phyloP scores from a whole-genome alignment of 2,113 vertebrate species.

The Uria aalge region DNA sequence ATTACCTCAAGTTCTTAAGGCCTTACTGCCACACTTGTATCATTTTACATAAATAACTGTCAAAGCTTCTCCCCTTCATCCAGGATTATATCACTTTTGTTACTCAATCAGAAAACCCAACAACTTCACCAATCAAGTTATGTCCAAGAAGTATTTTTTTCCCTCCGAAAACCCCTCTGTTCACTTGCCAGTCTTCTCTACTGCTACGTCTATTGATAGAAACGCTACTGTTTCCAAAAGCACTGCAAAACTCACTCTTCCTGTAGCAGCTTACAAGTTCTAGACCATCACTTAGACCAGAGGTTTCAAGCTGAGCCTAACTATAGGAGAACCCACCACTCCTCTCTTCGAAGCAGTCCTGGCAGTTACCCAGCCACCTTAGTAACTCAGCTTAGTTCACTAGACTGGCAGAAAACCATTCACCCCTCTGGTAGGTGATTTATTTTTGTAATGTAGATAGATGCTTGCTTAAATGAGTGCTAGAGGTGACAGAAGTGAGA shows the following conservation, averaged over 20 bases:
- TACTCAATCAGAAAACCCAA: not conserved
- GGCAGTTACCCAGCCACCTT: accelerated
- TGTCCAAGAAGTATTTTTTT: not conserved
- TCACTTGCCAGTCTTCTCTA: not conserved
- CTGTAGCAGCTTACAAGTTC: not conserved
- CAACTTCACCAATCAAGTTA: not conserved
- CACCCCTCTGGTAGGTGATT: not conserved
- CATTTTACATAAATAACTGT: not conserved
- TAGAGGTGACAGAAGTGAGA: not conserved
- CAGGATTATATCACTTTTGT: not conserved
- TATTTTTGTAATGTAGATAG: not conserved
- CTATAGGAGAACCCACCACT: not conserved
- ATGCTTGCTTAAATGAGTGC: not conserved
- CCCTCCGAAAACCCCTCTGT: not conserved
- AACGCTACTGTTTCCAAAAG: not conserved
- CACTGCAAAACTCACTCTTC: not conserved
- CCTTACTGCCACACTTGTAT: not conserved
- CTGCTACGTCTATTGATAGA: not conserved
- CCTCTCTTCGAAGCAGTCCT: not conserved
- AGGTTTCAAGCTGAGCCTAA: not conserved
- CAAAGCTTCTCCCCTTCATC: not conserved
- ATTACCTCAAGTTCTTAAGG: not conserved
- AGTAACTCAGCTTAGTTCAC: not conserved
- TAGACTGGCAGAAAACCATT: not conserved
- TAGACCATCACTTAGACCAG: not conserved